These are phyloP conservation scores for Thysanoteuthis rhombus DNA, from an alignment of 2,888 invertebrate species.

Conservation along the genomic window DNA sequence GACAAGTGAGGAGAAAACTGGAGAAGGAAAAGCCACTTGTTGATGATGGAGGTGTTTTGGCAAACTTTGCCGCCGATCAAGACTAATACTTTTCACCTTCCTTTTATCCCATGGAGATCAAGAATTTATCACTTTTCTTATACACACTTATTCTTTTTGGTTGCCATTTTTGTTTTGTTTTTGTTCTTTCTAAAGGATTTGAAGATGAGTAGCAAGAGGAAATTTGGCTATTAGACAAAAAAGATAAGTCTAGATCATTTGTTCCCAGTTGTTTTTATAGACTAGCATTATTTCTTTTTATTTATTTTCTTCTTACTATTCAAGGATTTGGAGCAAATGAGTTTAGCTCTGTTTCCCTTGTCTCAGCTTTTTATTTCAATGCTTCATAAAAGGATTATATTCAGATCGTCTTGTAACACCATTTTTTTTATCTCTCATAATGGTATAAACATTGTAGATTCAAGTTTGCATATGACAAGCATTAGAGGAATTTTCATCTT, in stretches of 20 bases:
- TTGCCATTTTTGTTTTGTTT: neutral
- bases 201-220: neutral
- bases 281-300: neutral
- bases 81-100: constrained; percentile 12
- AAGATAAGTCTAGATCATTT: constrained; percentile 12
- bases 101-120: constrained; percentile 12
- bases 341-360: neutral
- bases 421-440: neutral
- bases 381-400: neutral
- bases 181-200: neutral
- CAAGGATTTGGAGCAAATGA: neutral
- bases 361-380: constrained; percentile 1
- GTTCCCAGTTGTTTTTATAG: neutral
- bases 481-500: neutral
- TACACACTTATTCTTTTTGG: neutral
- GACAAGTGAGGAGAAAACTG: neutral
- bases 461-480: neutral
- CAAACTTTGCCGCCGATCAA: neutral
- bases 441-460: neutral
- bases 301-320: neutral
- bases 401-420: neutral
- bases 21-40: neutral
- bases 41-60: constrained; percentile 12
- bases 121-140: constrained; percentile 12
- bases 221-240: neutral